These are phyloP conservation scores for Mycetomoellerius zeteki DNA, from an alignment of 1,140 invertebrate genomes.

Conservation along the genomic window DNA sequence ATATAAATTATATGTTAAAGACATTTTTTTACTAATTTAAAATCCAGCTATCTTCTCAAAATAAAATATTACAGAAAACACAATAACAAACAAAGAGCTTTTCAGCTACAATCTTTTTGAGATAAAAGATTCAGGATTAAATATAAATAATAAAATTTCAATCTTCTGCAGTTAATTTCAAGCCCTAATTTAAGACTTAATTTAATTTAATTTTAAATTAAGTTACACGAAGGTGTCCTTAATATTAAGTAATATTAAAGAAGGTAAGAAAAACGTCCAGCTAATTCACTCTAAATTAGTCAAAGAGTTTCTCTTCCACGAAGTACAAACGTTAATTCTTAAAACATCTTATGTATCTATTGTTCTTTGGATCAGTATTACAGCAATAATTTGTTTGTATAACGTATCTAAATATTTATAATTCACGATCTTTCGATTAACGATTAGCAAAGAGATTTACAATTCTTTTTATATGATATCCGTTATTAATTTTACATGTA, in stretches of 20 bases:
- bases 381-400: neutral
- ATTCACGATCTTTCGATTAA: neutral
- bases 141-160: conserved; percentile 44
- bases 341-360: neutral
- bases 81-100: neutral
- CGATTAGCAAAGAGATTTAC: neutral
- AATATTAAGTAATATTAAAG: conserved; percentile 33
- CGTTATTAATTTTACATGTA: neutral
- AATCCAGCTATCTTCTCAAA: neutral
- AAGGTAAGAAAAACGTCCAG: neutral
- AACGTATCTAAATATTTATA: neutral
- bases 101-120: neutral
- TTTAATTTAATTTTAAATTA: conserved; percentile 43
- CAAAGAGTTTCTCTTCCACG: neutral
- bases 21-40: neutral
- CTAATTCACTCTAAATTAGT: conserved; percentile 26
- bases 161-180: conserved; percentile 10
- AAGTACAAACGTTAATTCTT: conserved; percentile 8
- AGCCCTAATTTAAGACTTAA: conserved; percentile 27
- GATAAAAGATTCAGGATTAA: neutral
- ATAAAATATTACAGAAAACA: neutral
- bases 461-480: neutral
- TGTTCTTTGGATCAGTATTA: neutral
- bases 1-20: neutral
- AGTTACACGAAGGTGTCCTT: conserved; percentile 11